Conservation (phyloP, 2,888 invertebrate genomes). For the Eulithis testata region DNA sequence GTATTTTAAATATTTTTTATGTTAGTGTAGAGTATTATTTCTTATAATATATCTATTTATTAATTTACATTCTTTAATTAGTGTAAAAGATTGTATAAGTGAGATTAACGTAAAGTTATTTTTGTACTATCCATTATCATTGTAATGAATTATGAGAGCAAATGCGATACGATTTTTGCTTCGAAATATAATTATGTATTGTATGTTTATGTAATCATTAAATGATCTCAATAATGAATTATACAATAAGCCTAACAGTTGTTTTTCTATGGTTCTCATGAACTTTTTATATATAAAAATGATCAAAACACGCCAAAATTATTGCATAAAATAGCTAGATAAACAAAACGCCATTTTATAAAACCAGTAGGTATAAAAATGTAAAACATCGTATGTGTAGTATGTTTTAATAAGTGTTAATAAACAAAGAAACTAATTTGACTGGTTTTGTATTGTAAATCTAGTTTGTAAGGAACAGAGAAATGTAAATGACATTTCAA, state of each 20-base stretch:
- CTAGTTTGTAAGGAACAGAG: too few species aligned
- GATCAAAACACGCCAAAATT: constrained; percentile 57
- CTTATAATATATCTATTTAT: constrained; percentile 40
- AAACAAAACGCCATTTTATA: constrained; percentile 73
- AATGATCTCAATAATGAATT: constrained; percentile 64
- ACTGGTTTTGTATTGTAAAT: constrained; percentile 25
- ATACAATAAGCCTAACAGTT: constrained; percentile 47
- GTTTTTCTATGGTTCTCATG: constrained; percentile 48
- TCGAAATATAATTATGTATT: constrained; percentile 35
- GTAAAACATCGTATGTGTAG: constrained; percentile 65
- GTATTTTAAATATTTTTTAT: constrained; percentile 26
- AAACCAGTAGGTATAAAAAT: constrained; percentile 46
- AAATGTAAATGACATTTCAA: too few species aligned
- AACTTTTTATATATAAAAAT: constrained; percentile 39
- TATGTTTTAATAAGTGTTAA: constrained; percentile 76
- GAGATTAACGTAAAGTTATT: constrained; percentile 78
- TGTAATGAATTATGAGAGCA: constrained; percentile 20
- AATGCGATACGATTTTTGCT: constrained; percentile 32
- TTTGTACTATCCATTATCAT: constrained; percentile 61
- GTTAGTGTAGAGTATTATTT: constrained; percentile 28
- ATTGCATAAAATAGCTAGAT: constrained; percentile 54
- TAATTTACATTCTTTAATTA: constrained; percentile 51
- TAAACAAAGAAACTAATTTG: constrained; percentile 59
- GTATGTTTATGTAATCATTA: constrained; percentile 47
- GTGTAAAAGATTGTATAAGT: constrained; percentile 66